A percentile compares a stretch with the other conserved stretches of the same genome.
phyloP scores from a whole-genome alignment of 2,113 vertebrate genomes.

The Vireo altiloquus region DNA sequence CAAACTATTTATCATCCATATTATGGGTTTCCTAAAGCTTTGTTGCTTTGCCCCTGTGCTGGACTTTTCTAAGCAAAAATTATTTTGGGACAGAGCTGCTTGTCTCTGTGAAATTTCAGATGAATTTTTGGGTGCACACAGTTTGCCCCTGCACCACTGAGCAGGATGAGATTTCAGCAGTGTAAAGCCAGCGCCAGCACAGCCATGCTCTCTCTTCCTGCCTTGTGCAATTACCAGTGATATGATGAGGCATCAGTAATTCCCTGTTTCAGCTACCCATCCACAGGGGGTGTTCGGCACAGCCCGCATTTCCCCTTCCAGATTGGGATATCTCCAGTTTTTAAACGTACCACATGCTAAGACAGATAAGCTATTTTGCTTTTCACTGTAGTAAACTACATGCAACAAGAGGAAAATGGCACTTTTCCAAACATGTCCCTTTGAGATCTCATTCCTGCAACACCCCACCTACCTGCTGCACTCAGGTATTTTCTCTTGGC shows the following conservation, averaged over 20 bases:
- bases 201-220: background rate
- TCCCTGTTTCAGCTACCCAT: background rate
- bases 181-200: background rate
- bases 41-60: background rate
- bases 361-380: background rate
- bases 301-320: fast-evolving
- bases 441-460: background rate
- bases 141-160: background rate
- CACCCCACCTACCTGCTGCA: background rate
- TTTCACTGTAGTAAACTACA: background rate
- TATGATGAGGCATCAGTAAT: background rate
- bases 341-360: background rate
- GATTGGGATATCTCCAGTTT: background rate
- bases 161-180: background rate
- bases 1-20: background rate
- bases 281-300: background rate
- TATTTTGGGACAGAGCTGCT: background rate
- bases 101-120: background rate
- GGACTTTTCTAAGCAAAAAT: background rate
- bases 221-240: background rate
- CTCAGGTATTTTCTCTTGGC: background rate
- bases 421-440: background rate
- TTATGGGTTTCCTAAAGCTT: background rate
- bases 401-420: background rate
- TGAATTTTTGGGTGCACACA: background rate